Base-by-base conservation (phyloP, 2,888 invertebrate genomes). In the Agrenia bidenticulata region DNA sequence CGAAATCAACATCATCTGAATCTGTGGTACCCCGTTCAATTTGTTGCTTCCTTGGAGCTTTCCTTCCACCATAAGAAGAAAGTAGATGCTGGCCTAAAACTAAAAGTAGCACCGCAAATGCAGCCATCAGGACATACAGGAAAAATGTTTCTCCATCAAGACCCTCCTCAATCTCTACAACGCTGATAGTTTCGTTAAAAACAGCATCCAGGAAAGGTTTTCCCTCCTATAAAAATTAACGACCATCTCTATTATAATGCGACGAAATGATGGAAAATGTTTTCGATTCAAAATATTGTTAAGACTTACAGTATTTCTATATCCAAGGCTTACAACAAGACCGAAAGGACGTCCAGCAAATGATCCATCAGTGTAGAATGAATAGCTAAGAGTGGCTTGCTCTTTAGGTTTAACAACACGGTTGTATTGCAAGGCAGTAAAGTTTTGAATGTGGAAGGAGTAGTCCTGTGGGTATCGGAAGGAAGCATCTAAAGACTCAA, bases 381-480 rank as follows among this genome's bases (percentile, higher is more conserved):
- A 90, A 82, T 99, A 99, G 26, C 91, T 89, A 63, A 99, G 87
- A 0, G 98, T 95, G 1, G 94, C 94, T 81, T 99, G 95, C 74
- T 94, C 89, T 61, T 88, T 87, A 0, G 97, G 90, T 77, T 92
- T 89, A 0, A 99, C 93, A 76, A 90, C 85, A 76, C 89, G 88
- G 79, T 92, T 90, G 82, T 91, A 95, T 1, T 88, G 86, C 77
- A 94, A 85, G 0, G 92, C 89, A 0, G 97, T 94, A 83, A 98
- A 99, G 83, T 99, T 99, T 82, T 98, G 97, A 75, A 99, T 95
- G 82, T 92, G 92, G 82, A 94, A 99, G 76, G 89, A 94, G 83
- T 94, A 99, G 82, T 99, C 98, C 90, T 96, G 92, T 9, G 98
- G 97, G 80, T 98, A 99, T 77, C 97, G 89, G 87, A 99, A 97